These are phyloP conservation scores for Perizoma affinitatum DNA, from an alignment of 2,888 invertebrate genomes.

Conservation along the genomic window DNA sequence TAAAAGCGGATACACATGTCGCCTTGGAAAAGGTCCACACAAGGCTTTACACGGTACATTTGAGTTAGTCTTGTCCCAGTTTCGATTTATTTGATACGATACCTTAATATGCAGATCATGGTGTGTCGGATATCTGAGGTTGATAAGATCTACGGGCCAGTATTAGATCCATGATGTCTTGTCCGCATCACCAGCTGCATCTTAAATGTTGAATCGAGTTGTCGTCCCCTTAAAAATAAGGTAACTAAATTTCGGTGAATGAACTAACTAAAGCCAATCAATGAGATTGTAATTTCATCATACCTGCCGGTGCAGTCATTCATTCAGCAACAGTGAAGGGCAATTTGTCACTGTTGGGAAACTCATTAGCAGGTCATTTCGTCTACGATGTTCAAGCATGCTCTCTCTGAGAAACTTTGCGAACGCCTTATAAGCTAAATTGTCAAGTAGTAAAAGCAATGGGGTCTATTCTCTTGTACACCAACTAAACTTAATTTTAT, in stretches of 20 bases:
- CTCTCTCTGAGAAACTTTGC: slow-evolving; percentile 21
- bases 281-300: not conserved
- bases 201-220: too few relatives aligned
- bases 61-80: slow-evolving; percentile 12
- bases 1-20: slow-evolving; percentile 21
- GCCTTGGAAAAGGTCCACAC: slow-evolving; percentile 16
- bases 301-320: not conserved
- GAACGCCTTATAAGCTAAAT: too few relatives aligned
- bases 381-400: slow-evolving; percentile 23
- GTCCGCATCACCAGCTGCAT: not conserved
- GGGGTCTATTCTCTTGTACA: too few relatives aligned
- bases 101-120: too few relatives aligned
- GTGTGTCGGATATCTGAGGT: too few relatives aligned
- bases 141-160: too few relatives aligned
- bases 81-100: not conserved
- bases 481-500: too few relatives aligned
- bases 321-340: slow-evolving; percentile 2
- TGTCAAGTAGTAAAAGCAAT: too few relatives aligned
- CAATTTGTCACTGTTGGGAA: slow-evolving; percentile 22
- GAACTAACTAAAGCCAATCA: not conserved
- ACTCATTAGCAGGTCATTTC: slow-evolving; percentile 17
- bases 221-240: too few relatives aligned
- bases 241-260: too few relatives aligned
- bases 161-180: not conserved
- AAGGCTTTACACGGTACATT: slow-evolving; percentile 14